Evolutionary conservation across 2,113 vertebrate species (phyloP).

Genomic region (Rhinogobius similis): DNA sequence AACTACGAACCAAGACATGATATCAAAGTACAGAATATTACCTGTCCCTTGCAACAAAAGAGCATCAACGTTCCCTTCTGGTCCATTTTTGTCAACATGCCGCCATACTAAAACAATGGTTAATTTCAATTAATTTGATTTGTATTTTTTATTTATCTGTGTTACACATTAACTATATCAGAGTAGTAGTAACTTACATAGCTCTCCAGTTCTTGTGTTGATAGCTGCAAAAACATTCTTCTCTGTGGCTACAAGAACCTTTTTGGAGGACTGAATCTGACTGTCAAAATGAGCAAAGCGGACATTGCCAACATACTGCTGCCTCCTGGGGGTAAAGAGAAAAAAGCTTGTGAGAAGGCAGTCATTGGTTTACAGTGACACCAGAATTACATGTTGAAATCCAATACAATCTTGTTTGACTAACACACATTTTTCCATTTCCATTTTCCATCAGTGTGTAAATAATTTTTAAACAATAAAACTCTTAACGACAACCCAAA

Average conservation of each 20-base stretch:
- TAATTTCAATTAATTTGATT: too few species aligned
- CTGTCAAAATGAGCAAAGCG: conserved; percentile 89
- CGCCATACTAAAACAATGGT: conserved; percentile 85
- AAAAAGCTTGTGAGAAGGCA: not conserved
- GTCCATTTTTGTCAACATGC: conserved; percentile 88
- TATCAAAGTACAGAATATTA: conserved; percentile 39
- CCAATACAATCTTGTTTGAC: too few species aligned
- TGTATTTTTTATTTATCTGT: not conserved
- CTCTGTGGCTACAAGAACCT: conserved; percentile 89
- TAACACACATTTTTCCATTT: too few species aligned
- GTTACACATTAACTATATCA: not conserved
- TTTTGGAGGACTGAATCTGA: conserved; percentile 88
- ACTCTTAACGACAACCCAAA: too few species aligned
- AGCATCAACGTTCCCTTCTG: conserved; percentile 85
- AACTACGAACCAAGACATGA: not conserved
- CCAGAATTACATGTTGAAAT: too few species aligned
- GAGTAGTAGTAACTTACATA: conserved; percentile 81
- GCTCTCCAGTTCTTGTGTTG: conserved; percentile 89
- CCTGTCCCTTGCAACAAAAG: conserved; percentile 90
- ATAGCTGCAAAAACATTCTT: conserved; percentile 91
- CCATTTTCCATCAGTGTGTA: too few species aligned
- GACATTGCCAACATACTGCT: conserved; percentile 92
- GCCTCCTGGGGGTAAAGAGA: conserved; percentile 79
- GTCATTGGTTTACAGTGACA: too few species aligned
- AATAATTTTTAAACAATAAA: not conserved